A percentile compares a stretch with the other conserved stretches of the same genome.
Evolutionary conservation across 2,113 vertebrate species (phyloP).

Genomic region (Elanoides forficatus): DNA sequence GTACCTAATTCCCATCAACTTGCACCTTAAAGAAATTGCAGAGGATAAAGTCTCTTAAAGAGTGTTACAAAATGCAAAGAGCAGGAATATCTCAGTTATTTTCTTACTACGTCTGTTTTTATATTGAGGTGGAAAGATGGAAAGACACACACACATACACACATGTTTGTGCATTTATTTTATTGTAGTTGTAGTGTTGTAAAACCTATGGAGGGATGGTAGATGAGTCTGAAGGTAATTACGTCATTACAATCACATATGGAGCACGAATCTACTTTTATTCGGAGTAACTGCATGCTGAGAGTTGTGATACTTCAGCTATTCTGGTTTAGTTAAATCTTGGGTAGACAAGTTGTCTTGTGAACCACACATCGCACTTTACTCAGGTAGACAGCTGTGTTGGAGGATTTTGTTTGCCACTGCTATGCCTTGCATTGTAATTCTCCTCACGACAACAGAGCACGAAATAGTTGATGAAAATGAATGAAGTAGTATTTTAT

Average conservation of each 20-base stretch:
- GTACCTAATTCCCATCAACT: background rate
- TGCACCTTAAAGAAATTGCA: background rate
- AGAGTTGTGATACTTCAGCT: background rate
- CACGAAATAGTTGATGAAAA: background rate
- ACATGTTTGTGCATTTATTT: rapidly evolving
- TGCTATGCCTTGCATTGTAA: background rate
- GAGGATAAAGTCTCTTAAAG: background rate
- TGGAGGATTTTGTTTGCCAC: background rate
- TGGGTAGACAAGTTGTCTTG: background rate
- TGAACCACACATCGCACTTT: background rate
- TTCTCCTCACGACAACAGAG: background rate
- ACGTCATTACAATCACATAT: background rate
- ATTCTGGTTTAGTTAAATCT: background rate
- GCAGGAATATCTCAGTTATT: background rate
- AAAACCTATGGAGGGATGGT: background rate
- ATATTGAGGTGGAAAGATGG: background rate
- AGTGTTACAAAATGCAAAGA: background rate
- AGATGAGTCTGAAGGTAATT: background rate
- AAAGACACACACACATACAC: background rate
- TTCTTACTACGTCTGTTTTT: background rate
- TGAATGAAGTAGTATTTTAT: background rate
- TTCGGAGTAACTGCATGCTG: background rate
- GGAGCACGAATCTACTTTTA: background rate
- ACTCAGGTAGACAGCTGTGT: background rate
- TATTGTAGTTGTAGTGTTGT: background rate